Evolutionary conservation across 2,797 vertebrate species (phyloP).

Genomic region (Enteromius anoplus): DNA sequence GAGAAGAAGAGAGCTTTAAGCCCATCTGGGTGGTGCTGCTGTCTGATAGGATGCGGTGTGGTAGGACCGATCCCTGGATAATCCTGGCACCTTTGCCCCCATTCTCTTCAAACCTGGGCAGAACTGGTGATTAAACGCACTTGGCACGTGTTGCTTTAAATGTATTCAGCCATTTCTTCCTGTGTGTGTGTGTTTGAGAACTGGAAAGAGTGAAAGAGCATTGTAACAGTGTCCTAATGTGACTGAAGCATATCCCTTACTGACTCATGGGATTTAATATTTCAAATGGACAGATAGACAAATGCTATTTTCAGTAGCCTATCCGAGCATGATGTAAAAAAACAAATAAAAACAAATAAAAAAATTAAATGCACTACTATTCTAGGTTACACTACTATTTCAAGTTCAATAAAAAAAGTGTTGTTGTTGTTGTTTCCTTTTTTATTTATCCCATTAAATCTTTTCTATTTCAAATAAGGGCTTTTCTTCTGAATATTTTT

Average conservation of each 20-base stretch:
- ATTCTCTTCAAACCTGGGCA: constrained; percentile 5
- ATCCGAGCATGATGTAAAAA: neutral
- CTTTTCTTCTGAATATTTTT: no score
- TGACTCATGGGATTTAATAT: constrained; percentile 4
- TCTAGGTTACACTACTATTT: no score
- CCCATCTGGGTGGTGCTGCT: constrained; percentile 9
- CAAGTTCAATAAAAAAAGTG: no score
- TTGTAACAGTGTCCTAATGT: neutral
- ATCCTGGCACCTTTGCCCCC: constrained; percentile 27
- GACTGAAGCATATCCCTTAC: constrained; percentile 7
- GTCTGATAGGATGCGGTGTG: constrained; percentile 4
- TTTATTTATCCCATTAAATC: no score
- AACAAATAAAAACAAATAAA: neutral
- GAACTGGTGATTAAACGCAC: constrained; percentile 36
- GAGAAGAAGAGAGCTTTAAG: neutral
- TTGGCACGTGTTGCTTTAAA: constrained; percentile 11
- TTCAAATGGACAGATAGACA: neutral
- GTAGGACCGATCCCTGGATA: neutral
- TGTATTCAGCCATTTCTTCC: neutral
- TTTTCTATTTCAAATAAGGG: no score
- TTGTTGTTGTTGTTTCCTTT: no score
- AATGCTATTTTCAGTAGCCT: neutral
- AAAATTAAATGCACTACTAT: neutral
- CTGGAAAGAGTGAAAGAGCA: constrained; percentile 1
- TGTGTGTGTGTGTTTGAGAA: neutral